A percentile compares a stretch with the other conserved stretches of the same genome.
Conservation (phyloP, 2,113 vertebrate species). For the Scortum barcoo region DNA sequence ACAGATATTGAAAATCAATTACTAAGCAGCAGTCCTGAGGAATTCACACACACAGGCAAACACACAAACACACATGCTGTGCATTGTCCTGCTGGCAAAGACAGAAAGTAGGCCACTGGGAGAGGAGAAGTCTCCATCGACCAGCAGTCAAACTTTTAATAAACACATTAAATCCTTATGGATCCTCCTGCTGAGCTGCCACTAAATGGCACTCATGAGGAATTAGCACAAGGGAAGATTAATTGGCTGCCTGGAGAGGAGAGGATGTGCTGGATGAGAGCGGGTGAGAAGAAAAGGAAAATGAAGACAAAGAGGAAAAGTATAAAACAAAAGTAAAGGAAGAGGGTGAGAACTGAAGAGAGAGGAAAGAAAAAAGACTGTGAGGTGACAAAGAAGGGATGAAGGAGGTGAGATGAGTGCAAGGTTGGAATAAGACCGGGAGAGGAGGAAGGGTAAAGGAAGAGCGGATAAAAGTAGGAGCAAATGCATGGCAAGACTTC, state of each 20-base stretch:
- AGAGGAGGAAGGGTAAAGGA: background rate
- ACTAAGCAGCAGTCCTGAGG: constrained; percentile 58
- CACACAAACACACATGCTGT: constrained; percentile 42
- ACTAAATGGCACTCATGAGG: constrained; percentile 69
- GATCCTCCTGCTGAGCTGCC: constrained; percentile 71
- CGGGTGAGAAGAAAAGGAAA: constrained; percentile 5
- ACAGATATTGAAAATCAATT: constrained; percentile 67
- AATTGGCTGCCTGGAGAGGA: constrained; percentile 67
- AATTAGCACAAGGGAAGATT: constrained; percentile 74
- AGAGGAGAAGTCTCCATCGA: constrained; percentile 64
- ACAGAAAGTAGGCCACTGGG: constrained; percentile 49
- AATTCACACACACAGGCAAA: constrained; percentile 46
- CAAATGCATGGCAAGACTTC: constrained; percentile 22
- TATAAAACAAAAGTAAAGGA: constrained; percentile 4
- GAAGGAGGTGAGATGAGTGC: background rate
- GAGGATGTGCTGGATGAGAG: constrained; percentile 20
- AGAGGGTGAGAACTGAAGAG: background rate
- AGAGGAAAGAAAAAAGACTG: background rate
- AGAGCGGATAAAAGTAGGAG: constrained; percentile 9
- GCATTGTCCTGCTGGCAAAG: constrained; percentile 62
- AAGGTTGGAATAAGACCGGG: background rate
- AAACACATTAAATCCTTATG: constrained; percentile 79
- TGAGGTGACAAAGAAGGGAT: constrained; percentile 7
- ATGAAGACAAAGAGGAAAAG: background rate
- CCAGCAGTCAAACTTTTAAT: constrained; percentile 77